Base-by-base conservation (phyloP, 2,888 invertebrate species). In the Drosophila pseudotalamancana region DNA sequence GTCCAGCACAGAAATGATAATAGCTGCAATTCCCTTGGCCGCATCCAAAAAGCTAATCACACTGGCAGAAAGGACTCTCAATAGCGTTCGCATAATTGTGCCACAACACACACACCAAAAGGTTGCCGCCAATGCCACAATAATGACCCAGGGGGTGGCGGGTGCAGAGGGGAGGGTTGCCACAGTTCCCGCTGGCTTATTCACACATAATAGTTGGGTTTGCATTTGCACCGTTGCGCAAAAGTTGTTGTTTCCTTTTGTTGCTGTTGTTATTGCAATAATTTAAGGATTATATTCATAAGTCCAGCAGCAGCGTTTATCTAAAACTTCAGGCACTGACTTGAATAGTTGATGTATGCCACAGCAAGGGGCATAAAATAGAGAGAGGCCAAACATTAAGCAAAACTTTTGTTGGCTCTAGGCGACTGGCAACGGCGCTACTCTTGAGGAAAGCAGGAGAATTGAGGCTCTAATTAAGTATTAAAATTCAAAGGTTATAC, bases 281-380 rank as follows among this genome's bases (percentile, higher is more conserved):
- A 84, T 84, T 86, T 84, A 75, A 70, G 87, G 83, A 84, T 84
- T 84, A 84, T 81, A 78, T 81, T 77, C 87, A 79, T 86, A 87
- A 84, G 82, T 79, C 84, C 80, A 35, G 67, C 72, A 68, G 42
- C 42, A 56, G 63, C 62, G 75, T 65, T 82, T 78, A 85, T 82
- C 87, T 71, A 37, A 40, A 72, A 55, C 77, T 72, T 66, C 54
- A 54, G 54, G 72, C 61, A 35, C 21, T 40, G 74, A 61, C 53
- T 23, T 45, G 57, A 55, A 67, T 63, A 65, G 59, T 46, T 67
- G 66, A 62, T 78, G 65, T 21, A 42, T 50, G 57, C 40, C 65
- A 16, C 37, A 25, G 55, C 12, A 43, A 18, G 14, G 40, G 43
- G 3, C n/a, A 43, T 18, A 31, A n/a, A 27, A 43, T n/a, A 16